Base-by-base conservation (phyloP, 2,113 vertebrate genomes). In the Pomatorhinus ruficollis region DNA sequence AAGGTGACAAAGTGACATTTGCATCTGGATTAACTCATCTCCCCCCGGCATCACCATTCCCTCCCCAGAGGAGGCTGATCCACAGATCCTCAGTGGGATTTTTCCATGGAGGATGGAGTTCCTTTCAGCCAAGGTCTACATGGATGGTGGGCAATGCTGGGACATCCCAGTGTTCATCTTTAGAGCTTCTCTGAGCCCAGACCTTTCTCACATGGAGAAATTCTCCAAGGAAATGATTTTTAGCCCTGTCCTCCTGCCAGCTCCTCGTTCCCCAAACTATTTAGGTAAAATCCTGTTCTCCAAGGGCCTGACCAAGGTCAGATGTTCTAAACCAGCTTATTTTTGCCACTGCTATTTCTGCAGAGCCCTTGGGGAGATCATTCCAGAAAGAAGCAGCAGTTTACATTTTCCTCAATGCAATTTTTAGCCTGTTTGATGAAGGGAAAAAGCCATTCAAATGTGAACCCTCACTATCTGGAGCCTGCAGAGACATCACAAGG, bases 261-360 rank as follows among this genome's bases (percentile, higher is more conserved):
- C 8, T 47, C 17, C 15, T 13, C 2, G 0, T 8, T 27, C 35
- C 40, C 63, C 25, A 64, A 54, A 92, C 49, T 77, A 42, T 83
- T 80, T 85, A 59, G 79, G 85, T 63, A 90, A 88, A 83, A 61
- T 63, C 35, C 39, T 24, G 16, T 45, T 65, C 88, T 89, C 60
- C 47, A 45, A 42, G 79, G 85, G 35, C 33, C 53, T 45, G 37
- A 40, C 59, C 37, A 27, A 79, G 79, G 75, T 60, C 70, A 76
- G 66, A 16, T 5, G 1, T 57, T 57, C 63, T 45, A 61, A 79
- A 90, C 2, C 28, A 33, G 42, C 15, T 80, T 91, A 80, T 90
- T 96, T 91, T 91, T 94, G 72, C 54, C 54, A 28, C 68, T 45
- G 71, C 87, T 97, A 91, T 96, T 97, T 94, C 93, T 95, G 83